Base-by-base conservation (phyloP, 2,888 invertebrate genomes). In the Ischnus inquisitorius region DNA sequence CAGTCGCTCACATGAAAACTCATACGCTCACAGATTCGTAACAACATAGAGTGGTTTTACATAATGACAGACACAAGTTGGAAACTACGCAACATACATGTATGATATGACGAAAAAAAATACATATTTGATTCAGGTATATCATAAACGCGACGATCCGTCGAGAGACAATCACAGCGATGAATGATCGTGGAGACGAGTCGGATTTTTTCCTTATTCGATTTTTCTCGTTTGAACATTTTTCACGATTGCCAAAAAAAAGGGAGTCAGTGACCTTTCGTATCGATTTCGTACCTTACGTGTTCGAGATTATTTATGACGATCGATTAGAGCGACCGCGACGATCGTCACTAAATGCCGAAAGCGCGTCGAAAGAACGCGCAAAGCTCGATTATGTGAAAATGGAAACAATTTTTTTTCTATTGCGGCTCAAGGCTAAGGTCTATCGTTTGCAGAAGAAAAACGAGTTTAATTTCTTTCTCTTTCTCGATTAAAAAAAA, bases 1-100 rank as follows among this genome's bases (percentile, higher is more conserved):
- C 92, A 92, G 87, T 89, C 91, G 89, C 91, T 86, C 93, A 91
- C 92, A 93, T 92, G 90, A 91, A 92, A 83, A 80, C 89, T 80
- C 90, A 92, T 80, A 87, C 90, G 88, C 91, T 90, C 92, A 82
- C 92, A 85, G 89, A 92, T 90, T 91, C 92, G 88, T 90, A 57
- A 88, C 91, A 92, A 92, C 93, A 92, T 89, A 92, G 90, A 93
- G 91, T 93, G 92, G 91, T 93, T 64, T 88, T 86, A 90, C 88
- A 92, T 91, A 91, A 93, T 94, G 93, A 93, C 93, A 93, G 93
- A 94, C 94, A 93, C 94, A 93, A 94, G 93, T 94, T 93, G 93
- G 93, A 93, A 93, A 93, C 91, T 91, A 92, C 91, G 90, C 84
- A 90, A 89, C 88, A 88, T 84, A 88, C 79, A 88, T 83, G 75